Percentiles rank a stretch among this genome's conserved stretches.
Conservation (phyloP, 1,140 invertebrate species). For the Schlechtendalia chinensis region DNA sequence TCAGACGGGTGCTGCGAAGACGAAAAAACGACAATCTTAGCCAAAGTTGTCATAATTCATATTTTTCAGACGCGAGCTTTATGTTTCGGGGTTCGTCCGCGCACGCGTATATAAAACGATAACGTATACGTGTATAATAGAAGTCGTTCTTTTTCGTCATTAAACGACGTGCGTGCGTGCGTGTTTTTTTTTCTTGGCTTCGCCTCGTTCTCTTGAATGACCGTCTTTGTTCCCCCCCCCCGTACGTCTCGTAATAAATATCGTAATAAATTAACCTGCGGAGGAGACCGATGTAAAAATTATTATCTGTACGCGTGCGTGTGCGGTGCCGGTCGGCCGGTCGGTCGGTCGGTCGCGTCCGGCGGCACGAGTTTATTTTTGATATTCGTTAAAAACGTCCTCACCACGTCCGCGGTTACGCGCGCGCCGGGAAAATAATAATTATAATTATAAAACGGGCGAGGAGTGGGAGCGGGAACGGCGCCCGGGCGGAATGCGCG, state of each 20-base stretch:
- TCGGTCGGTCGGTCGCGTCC: too few species aligned
- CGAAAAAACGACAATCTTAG: constrained; percentile 16
- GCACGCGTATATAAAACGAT: background rate
- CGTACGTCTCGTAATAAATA: background rate
- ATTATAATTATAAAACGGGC: constrained; percentile 3
- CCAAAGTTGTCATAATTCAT: constrained; percentile 48
- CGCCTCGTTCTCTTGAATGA: constrained; percentile 22
- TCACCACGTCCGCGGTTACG: constrained; percentile 8
- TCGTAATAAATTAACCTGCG: constrained; percentile 29
- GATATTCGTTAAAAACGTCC: constrained; percentile 25
- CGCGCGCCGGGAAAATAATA: background rate
- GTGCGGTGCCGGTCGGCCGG: too few species aligned
- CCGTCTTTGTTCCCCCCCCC: constrained; percentile 11
- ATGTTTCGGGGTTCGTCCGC: constrained; percentile 1
- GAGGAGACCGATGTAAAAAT: constrained; percentile 29
- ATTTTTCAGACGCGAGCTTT: constrained; percentile 26
- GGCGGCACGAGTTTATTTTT: constrained; percentile 25
- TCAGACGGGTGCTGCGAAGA: too few species aligned
- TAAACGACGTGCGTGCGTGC: background rate
- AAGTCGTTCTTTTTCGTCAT: background rate
- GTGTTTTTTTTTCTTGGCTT: constrained; percentile 32
- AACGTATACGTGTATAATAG: constrained; percentile 26
- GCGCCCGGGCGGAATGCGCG: background rate
- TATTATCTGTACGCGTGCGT: background rate
- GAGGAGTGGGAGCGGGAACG: background rate